Evolutionary conservation across 2,888 invertebrate genomes (phyloP).

Genomic region (Dermolepida albohirtum): DNA sequence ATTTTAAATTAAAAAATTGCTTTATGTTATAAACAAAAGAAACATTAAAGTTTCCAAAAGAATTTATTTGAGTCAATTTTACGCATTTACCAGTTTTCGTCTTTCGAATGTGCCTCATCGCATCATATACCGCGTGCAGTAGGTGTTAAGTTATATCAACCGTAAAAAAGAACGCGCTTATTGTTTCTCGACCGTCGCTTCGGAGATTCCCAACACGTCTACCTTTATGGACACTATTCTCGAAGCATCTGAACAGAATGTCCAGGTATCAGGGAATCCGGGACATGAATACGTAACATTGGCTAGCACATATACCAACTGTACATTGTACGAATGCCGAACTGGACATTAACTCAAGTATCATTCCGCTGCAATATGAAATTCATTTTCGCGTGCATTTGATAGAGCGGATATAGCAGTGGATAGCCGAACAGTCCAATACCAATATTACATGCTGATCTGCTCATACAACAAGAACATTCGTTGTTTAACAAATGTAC

Average conservation of each 20-base stretch:
- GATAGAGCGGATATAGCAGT: conserved; percentile 1
- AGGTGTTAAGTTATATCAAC: conserved; percentile 31
- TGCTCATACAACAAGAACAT: background rate
- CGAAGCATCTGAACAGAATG: conserved; percentile 41
- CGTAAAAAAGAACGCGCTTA: conserved; percentile 31
- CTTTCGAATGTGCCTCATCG: background rate
- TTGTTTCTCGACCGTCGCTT: conserved; percentile 13
- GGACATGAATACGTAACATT: conserved; percentile 41
- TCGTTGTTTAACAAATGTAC: background rate
- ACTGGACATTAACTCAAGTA: background rate
- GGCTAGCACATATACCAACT: conserved; percentile 23
- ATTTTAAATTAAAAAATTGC: too few relatives aligned
- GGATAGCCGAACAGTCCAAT: background rate
- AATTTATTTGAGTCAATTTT: too few relatives aligned
- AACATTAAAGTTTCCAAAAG: too few relatives aligned
- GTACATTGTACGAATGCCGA: conserved; percentile 34
- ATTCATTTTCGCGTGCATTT: conserved; percentile 22
- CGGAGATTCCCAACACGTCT: conserved; percentile 35
- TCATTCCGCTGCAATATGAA: conserved; percentile 5
- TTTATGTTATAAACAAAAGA: too few relatives aligned
- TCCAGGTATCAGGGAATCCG: conserved; percentile 39
- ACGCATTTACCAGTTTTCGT: too few relatives aligned
- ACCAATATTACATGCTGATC: conserved; percentile 12
- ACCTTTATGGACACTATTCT: conserved; percentile 41
- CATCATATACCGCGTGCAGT: conserved; percentile 11